phyloP scores from a whole-genome alignment of 2,113 vertebrate species.

The Scopus umbretta region DNA sequence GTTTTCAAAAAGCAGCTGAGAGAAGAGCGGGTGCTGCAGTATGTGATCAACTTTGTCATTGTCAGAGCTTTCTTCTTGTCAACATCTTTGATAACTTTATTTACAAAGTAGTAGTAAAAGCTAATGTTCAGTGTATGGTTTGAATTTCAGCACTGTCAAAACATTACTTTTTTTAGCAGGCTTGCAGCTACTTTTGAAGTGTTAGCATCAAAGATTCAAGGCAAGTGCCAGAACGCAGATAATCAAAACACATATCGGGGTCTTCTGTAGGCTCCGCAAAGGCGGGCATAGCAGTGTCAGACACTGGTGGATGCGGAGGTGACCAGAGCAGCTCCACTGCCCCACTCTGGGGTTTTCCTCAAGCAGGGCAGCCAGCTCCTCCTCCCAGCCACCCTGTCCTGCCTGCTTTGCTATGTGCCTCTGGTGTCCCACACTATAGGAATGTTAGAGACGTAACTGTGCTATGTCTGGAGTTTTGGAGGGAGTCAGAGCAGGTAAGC shows the following conservation, averaged over 20 bases:
- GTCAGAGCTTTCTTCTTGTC: neutral
- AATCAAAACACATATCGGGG: neutral
- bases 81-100: neutral
- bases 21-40: neutral
- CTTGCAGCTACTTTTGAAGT: neutral
- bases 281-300: neutral
- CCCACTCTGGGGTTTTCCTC: neutral
- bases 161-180: neutral
- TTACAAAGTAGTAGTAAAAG: neutral
- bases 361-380: neutral
- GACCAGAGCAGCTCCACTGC: neutral
- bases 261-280: neutral
- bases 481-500: neutral
- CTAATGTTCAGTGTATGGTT: neutral
- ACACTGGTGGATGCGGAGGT: neutral
- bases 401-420: neutral
- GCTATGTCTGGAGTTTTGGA: neutral
- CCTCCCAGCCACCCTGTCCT: neutral
- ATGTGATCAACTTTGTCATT: neutral
- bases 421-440: neutral
- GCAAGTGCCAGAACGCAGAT: neutral
- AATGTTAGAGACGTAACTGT: neutral
- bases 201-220: neutral
- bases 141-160: slow-evolving; percentile 11
- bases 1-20: neutral